Conservation (phyloP, 2,888 invertebrate genomes). For the Rutpela maculata region DNA sequence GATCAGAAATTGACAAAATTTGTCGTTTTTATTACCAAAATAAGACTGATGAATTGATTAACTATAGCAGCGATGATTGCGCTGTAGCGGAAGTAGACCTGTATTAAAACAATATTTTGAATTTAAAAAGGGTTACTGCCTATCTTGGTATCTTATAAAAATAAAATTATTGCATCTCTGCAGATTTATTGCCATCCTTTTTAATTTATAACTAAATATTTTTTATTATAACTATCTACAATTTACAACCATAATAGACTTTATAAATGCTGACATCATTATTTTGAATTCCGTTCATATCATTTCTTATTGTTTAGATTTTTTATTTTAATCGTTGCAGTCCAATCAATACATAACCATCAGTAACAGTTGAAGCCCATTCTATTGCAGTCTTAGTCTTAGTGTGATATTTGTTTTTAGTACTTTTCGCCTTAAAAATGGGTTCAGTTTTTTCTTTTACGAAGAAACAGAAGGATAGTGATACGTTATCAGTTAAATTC, state of each 20-base stretch:
- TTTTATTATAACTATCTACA: background rate
- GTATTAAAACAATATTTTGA: no score
- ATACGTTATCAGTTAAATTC: background rate
- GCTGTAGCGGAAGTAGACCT: no score
- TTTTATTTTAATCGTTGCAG: background rate
- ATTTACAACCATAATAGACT: background rate
- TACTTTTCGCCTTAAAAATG: no score
- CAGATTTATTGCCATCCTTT: no score
- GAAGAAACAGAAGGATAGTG: background rate
- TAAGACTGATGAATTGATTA: no score
- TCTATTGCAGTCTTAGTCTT: background rate
- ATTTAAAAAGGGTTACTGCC: no score
- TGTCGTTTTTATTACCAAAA: no score
- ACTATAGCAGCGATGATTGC: no score
- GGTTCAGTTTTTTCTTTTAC: background rate
- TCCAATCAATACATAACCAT: background rate
- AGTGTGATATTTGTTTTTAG: background rate
- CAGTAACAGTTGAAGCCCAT: background rate
- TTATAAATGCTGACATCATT: background rate
- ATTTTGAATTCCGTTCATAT: constrained; percentile 21
- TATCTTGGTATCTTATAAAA: no score
- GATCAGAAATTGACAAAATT: no score
- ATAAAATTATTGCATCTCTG: no score
- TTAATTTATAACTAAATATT: no score
- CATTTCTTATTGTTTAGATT: background rate